Evolutionary conservation across 2,888 invertebrate genomes (phyloP), one percentile per base, ranked within the genome.

Genomic region (Amblyteles armatorius): DNA sequence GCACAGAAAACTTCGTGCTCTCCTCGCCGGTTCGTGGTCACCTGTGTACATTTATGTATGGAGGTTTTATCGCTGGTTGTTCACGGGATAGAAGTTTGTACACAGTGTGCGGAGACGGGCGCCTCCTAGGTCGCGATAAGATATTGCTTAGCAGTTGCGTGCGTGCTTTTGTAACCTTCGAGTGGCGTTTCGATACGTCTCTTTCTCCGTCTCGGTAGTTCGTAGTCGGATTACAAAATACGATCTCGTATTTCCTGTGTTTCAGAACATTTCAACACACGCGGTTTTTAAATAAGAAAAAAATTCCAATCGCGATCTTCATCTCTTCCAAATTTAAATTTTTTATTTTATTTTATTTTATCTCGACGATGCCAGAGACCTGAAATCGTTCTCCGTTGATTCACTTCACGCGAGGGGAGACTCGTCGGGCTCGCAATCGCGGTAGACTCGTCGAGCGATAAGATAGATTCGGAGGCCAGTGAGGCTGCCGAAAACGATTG

Each of bases 51-150:
- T 7, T 33, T 29, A 33, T 60, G 13, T 60, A 16, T 5, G n/a
- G 16, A 29, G 33, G 33, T 29, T 33, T 29, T 60, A 33, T 16
- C 57, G 57, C 11, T 6, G 60, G n/a, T 60, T 57, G 22, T 26
- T 5, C 57, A 57, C 72, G 13, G 72, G 26, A 57, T 16, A 60
- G 57, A 13, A 73, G 57, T 44, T 60, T 73, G 26, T 60, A 40
- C 44, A 57, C 60, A 22, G 16, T 44, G 22, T 40, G 22, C 57
- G 3, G 44, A 13, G 44, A 3, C 13, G 13, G 44, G 33, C 36
- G 16, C 57, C n/a, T 65, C 48, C 63, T 74, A 74, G 63, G 48
- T 76, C 33, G 74, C 36, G 74, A 65, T 65, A 76, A 76, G 65
- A 76, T 76, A 29, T 63, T 63, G 33, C 19, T 19, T 33, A 44